phyloP scores from a whole-genome alignment of 2,888 invertebrate genomes.

The Agrilus mali region DNA sequence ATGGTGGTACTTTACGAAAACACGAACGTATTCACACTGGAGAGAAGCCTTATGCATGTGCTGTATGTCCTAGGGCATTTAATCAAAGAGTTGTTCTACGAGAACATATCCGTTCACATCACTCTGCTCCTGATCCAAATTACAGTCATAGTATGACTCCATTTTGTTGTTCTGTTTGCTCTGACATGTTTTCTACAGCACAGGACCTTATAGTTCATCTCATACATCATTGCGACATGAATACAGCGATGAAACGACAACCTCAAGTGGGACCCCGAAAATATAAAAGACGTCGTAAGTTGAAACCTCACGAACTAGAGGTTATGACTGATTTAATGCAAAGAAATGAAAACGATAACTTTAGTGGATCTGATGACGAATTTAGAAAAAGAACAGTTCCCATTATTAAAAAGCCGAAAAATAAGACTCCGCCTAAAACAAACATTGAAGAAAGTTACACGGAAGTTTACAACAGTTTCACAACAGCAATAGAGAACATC shows the following conservation, averaged over 20 bases:
- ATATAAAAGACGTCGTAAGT: conserved; percentile 66
- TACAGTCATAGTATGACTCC: conserved; percentile 48
- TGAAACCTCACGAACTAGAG: conserved; percentile 51
- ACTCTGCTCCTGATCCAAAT: conserved; percentile 67
- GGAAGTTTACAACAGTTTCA: conserved; percentile 36
- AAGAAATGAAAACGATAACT: conserved; percentile 31
- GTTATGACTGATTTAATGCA: conserved; percentile 25
- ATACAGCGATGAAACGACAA: conserved; percentile 68
- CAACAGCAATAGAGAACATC: conserved; percentile 36
- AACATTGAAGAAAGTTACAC: conserved; percentile 32
- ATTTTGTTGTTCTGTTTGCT: conserved; percentile 67
- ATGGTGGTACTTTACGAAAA: conserved; percentile 73
- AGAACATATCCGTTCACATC: conserved; percentile 76
- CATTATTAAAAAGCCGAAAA: conserved; percentile 29
- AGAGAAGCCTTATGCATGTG: conserved; percentile 79
- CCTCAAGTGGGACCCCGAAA: conserved; percentile 59
- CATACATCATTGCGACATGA: conserved; percentile 75
- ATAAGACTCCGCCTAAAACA: conserved; percentile 22
- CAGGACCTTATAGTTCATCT: conserved; percentile 69
- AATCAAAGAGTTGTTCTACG: conserved; percentile 76
- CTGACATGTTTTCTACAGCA: conserved; percentile 54
- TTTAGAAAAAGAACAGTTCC: conserved; percentile 16
- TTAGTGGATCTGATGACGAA: conserved; percentile 20
- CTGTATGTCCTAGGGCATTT: conserved; percentile 76
- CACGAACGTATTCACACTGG: conserved; percentile 79